Conservation (phyloP, 2,113 vertebrate genomes). For the Lagopus leucura region DNA sequence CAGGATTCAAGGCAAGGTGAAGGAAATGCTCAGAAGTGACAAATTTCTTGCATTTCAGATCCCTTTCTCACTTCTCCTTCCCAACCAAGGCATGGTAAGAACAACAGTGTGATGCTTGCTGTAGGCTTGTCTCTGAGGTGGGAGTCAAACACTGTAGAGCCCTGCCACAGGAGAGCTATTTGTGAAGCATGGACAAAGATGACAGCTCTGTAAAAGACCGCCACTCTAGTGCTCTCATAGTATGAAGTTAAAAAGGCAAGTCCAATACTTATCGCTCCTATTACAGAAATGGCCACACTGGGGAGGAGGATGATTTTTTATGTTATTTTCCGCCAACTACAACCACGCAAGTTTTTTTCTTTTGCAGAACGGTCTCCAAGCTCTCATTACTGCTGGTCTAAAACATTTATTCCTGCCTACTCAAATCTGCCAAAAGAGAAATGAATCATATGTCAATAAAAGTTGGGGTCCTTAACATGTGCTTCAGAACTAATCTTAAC, state of each 20-base stretch:
- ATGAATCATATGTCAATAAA: slow-evolving; percentile 71
- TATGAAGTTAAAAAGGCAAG: not conserved
- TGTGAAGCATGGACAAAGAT: not conserved
- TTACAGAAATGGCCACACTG: not conserved
- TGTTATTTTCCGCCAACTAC: slow-evolving; percentile 1
- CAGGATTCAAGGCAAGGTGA: not conserved
- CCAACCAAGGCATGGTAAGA: not conserved
- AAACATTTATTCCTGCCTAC: slow-evolving; percentile 58
- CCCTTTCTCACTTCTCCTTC: not conserved
- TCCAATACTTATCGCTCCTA: not conserved
- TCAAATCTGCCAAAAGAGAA: slow-evolving; percentile 61
- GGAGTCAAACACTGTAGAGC: not conserved
- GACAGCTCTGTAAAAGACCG: not conserved
- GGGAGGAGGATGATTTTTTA: slow-evolving; percentile 4
- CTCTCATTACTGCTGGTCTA: slow-evolving; percentile 57
- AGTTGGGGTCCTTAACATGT: slow-evolving; percentile 40
- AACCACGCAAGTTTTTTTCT: not conserved
- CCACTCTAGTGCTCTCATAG: not conserved
- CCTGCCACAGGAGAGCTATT: not conserved
- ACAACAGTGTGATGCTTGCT: not conserved
- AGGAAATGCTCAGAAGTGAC: not conserved
- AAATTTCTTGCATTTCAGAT: not conserved
- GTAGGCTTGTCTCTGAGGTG: not conserved
- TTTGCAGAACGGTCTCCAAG: slow-evolving; percentile 16
- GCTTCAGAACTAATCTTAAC: slow-evolving; percentile 6